Conservation (phyloP, 1,140 invertebrate genomes). For the Apis dorsata region DNA sequence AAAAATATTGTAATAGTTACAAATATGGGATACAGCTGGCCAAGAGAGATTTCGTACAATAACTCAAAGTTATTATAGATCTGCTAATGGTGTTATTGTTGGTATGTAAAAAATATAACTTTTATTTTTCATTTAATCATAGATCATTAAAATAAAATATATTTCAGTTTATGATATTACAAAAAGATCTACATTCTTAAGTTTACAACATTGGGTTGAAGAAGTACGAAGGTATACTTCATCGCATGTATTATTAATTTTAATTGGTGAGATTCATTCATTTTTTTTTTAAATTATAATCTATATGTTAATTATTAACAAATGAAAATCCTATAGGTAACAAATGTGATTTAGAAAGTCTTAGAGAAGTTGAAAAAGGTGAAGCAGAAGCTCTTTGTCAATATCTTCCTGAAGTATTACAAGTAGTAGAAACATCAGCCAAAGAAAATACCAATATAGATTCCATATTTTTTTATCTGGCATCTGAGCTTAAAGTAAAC, state of each 20-base stretch:
- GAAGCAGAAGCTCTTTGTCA: slow-evolving; percentile 92
- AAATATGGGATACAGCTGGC: slow-evolving; percentile 97
- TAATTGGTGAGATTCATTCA: slow-evolving; percentile 86
- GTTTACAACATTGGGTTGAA: slow-evolving; percentile 95
- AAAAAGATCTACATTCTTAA: slow-evolving; percentile 93
- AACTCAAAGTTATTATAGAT: slow-evolving; percentile 96
- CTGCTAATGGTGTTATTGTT: slow-evolving; percentile 94
- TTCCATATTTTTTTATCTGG: slow-evolving; percentile 93
- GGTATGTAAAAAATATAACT: slow-evolving; percentile 78
- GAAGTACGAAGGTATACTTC: slow-evolving; percentile 96
- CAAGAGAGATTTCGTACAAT: slow-evolving; percentile 96
- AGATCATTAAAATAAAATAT: slow-evolving; percentile 8
- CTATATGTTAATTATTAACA: not conserved
- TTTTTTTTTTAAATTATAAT: slow-evolving; percentile 9
- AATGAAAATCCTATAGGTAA: slow-evolving; percentile 81
- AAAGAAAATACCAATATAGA: slow-evolving; percentile 97
- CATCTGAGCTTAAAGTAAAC: slow-evolving; percentile 90
- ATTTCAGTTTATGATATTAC: slow-evolving; percentile 95
- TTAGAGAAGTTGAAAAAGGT: slow-evolving; percentile 90
- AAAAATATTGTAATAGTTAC: slow-evolving; percentile 82
- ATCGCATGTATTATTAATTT: slow-evolving; percentile 91
- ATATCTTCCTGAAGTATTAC: slow-evolving; percentile 90
- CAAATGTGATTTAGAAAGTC: slow-evolving; percentile 91
- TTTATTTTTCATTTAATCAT: not conserved
- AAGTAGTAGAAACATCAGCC: slow-evolving; percentile 94